Evolutionary conservation across 2,888 invertebrate species (phyloP), one percentile per base, ranked within the genome.

Genomic region (Lissonota sp.): DNA sequence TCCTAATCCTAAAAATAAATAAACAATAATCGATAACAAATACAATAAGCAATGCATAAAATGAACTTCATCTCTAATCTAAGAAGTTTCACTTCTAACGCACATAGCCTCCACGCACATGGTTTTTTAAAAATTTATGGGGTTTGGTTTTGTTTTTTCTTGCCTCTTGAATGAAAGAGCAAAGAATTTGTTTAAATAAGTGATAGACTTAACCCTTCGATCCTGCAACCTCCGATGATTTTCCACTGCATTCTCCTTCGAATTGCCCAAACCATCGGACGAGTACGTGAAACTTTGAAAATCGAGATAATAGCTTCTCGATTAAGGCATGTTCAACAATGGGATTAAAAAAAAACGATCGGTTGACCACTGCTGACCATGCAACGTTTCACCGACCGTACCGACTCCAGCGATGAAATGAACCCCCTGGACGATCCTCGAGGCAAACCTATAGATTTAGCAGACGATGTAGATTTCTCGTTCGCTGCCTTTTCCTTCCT

Each of bases 311-410:
- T 91, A 90, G 91, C 85, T 90, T 90, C 90, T 88, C 90, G 90
- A 91, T 91, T 91, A 91, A 91, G 89, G 87, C 90, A 84, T 87
- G 89, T 87, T 91, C 91, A 91, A 26, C 91, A 91, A 91, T 91
- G 89, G 90, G 89, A 91, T 91, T 91, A 90, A 90, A 91, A 79
- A 90, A 91, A 79, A 91, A 91, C 89, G 89, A 87, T 87, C 87
- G 89, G 89, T 90, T 87, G 90, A 91, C 91, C 91, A 81, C 90
- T 90, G 91, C 91, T 91, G 91, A 92, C 91, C 91, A 84, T 87
- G 91, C 81, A 79, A 74, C 55, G 66, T 74, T 73, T 58, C 26
- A 26, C 44, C 42, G 51, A 49, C 88, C 89, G 82, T 89, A 26
- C 89, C 87, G 84, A 62, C 63, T 63, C 39, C 55, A 53, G 62